These are phyloP conservation scores for Seriola dumerili DNA, from an alignment of 2,113 vertebrate species.

Conservation along the genomic window DNA sequence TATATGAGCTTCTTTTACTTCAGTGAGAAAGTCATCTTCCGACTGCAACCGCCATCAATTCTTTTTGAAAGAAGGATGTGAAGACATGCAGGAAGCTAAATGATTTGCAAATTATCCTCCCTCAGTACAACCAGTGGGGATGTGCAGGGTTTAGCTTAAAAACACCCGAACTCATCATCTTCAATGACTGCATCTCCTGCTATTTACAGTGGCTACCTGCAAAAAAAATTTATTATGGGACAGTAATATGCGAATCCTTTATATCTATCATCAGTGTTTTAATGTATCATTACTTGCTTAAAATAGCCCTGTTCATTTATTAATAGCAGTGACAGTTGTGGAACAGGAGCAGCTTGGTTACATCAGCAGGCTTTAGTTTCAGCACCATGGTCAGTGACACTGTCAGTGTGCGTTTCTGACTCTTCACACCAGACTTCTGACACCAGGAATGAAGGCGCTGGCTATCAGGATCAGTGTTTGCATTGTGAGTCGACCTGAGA, in stretches of 20 bases:
- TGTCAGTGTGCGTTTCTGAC: background rate
- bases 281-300: background rate
- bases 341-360: background rate
- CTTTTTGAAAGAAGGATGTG: background rate
- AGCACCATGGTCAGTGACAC: slow-evolving; percentile 83
- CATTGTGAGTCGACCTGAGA: background rate
- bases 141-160: background rate
- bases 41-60: background rate
- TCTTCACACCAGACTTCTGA: slow-evolving; percentile 3
- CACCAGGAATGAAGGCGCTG: background rate
- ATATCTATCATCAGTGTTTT: background rate
- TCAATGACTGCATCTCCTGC: no score
- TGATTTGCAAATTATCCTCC: background rate
- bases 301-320: background rate
- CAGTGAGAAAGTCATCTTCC: background rate
- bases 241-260: background rate
- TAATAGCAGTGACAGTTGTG: slow-evolving; percentile 3
- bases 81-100: background rate
- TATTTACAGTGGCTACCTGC: no score
- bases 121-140: no score
- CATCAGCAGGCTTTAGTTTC: slow-evolving; percentile 55
- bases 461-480: slow-evolving; percentile 7
- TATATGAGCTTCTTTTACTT: background rate
- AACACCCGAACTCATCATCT: background rate
- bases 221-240: background rate